These are phyloP conservation scores for Orthosia incerta DNA, from an alignment of 2,888 invertebrate species.

Conservation along the genomic window DNA sequence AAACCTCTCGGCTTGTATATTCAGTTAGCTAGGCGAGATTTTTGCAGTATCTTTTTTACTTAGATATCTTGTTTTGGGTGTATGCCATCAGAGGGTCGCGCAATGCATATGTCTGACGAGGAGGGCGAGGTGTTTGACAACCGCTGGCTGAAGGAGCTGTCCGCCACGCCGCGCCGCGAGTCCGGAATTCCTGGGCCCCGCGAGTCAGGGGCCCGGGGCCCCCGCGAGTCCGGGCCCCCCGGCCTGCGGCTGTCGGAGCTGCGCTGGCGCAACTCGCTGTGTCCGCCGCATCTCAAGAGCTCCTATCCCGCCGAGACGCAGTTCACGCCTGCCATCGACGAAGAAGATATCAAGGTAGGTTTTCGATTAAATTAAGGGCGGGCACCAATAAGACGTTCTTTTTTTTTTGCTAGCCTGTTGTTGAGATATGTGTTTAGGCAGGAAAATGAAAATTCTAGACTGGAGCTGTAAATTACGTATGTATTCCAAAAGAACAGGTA, in stretches of 20 bases:
- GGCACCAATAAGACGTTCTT: too few species aligned
- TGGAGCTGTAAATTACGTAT: too few species aligned
- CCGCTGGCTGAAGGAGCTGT: slow-evolving; percentile 93
- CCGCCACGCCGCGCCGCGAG: slow-evolving; percentile 89
- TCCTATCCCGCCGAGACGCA: slow-evolving; percentile 96
- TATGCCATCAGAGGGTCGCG: slow-evolving; percentile 79
- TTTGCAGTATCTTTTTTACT: neutral
- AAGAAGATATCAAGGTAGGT: slow-evolving; percentile 85
- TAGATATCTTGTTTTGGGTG: neutral
- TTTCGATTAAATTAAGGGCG: neutral
- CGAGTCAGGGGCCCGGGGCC: slow-evolving; percentile 89
- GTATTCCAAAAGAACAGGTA: too few species aligned
- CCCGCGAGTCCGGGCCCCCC: slow-evolving; percentile 62
- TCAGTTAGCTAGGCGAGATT: too few species aligned
- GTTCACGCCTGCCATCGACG: slow-evolving; percentile 90
- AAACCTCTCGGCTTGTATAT: too few species aligned
- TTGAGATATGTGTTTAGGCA: too few species aligned
- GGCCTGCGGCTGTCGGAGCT: slow-evolving; percentile 92
- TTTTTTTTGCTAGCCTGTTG: too few species aligned
- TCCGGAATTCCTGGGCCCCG: slow-evolving; percentile 15
- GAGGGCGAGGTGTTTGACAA: slow-evolving; percentile 96
- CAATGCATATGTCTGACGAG: slow-evolving; percentile 95
- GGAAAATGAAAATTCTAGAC: too few species aligned
- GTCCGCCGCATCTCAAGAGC: slow-evolving; percentile 96
- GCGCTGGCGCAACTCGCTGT: slow-evolving; percentile 95